Evolutionary conservation across 2,113 vertebrate species (phyloP).

Genomic region (Rana temporaria): DNA sequence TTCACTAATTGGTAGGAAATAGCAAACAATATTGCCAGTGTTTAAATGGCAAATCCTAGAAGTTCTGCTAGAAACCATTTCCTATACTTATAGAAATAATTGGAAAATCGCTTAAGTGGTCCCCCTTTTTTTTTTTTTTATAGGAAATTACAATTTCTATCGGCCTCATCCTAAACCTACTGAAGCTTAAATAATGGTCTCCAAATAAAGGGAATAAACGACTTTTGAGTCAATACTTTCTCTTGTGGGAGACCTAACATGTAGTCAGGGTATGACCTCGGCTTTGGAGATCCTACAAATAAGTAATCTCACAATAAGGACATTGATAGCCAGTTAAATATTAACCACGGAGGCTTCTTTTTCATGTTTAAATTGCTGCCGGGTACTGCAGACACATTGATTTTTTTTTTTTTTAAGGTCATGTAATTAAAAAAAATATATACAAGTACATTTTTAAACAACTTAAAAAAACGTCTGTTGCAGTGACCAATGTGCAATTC

Average conservation of each 20-base stretch:
- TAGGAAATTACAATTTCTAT: neutral
- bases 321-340: conserved; percentile 81
- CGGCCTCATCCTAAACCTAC: neutral
- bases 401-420: conserved; percentile 53
- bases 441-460: too few relatives aligned
- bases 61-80: neutral
- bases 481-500: neutral
- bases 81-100: neutral
- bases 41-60: neutral
- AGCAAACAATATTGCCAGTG: neutral
- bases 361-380: too few relatives aligned
- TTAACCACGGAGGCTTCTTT: conserved; percentile 61
- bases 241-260: conserved; percentile 2
- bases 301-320: conserved; percentile 60
- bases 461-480: too few relatives aligned
- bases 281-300: conserved; percentile 1
- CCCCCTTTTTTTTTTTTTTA: neutral
- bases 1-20: neutral
- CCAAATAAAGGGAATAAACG: conserved; percentile 6
- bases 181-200: conserved; percentile 6
- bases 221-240: conserved; percentile 43
- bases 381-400: too few relatives aligned
- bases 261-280: conserved; percentile 25
- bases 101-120: neutral
- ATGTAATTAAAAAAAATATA: too few relatives aligned